Percentiles rank a stretch among this genome's conserved stretches.
Conservation (phyloP, 35 echinoderm and acorn worm genomes). For the Eucidaris tribuloides region DNA sequence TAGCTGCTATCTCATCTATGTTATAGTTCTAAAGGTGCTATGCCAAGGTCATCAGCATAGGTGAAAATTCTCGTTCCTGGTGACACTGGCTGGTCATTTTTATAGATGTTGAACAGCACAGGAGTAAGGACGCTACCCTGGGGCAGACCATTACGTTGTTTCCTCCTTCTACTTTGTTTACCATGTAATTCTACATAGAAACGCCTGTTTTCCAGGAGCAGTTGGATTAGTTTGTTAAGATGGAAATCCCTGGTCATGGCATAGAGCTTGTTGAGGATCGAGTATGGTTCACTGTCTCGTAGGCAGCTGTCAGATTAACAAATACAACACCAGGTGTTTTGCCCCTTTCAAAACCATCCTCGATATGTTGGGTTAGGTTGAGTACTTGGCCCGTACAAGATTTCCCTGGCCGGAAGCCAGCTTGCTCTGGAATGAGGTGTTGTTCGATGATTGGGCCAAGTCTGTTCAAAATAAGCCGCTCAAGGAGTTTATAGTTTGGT, state of each 20-base stretch:
- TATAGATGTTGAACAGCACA: conserved; percentile 40
- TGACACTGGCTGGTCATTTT: conserved; percentile 23
- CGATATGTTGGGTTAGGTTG: conserved; percentile 54
- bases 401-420: conserved; percentile 57
- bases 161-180: conserved; percentile 44
- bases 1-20: background rate
- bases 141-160: conserved; percentile 58
- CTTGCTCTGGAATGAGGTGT: conserved; percentile 41
- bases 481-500: conserved; percentile 53
- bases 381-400: conserved; percentile 39
- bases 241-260: conserved; percentile 14
- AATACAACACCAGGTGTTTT: conserved; percentile 35
- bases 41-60: conserved; percentile 51
- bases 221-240: conserved; percentile 36
- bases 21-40: background rate
- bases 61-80: conserved; percentile 35
- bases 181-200: conserved; percentile 46
- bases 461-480: conserved; percentile 49
- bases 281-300: conserved; percentile 30
- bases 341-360: conserved; percentile 54
- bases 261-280: conserved; percentile 29
- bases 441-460: conserved; percentile 26
- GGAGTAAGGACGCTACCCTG: conserved; percentile 55
- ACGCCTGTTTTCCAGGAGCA: conserved; percentile 41
- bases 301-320: conserved; percentile 30